Conservation (phyloP, 2,797 vertebrate species). For the Tympanoctomys barrerae region DNA sequence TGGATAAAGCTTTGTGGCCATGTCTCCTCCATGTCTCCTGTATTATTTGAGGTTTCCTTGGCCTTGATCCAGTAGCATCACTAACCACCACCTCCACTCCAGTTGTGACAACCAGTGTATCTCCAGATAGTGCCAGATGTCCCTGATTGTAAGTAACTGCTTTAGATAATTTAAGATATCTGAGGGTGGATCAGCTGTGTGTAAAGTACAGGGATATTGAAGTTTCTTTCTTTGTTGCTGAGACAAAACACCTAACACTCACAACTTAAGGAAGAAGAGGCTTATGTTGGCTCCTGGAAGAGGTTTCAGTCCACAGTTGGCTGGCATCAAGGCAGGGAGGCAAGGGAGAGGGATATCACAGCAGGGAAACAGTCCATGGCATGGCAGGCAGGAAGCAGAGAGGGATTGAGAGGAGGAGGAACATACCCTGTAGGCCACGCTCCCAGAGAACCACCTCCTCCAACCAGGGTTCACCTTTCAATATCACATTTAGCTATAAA, state of each 20-base stretch:
- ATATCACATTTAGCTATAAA: background rate
- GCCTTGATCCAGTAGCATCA: background rate
- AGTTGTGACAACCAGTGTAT: background rate
- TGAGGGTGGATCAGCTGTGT: background rate
- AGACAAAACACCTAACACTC: background rate
- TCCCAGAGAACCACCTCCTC: background rate
- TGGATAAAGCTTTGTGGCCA: background rate
- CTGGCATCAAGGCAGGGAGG: background rate
- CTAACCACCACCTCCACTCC: background rate
- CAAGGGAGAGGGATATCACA: background rate
- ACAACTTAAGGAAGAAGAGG: background rate
- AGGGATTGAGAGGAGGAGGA: background rate
- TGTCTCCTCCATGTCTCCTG: background rate
- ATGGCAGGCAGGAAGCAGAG: background rate
- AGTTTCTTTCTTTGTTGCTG: background rate
- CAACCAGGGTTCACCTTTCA: background rate
- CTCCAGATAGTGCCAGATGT: background rate
- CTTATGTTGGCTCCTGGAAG: background rate
- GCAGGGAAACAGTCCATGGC: background rate
- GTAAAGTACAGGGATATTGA: background rate
- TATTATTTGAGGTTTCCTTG: background rate
- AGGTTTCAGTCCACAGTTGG: background rate
- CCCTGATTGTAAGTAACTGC: background rate
- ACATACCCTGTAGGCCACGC: background rate
- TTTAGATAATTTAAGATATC: slow-evolving; percentile 55